Evolutionary conservation across 2,113 vertebrate species (phyloP).

Genomic region (Anhinga anhinga): DNA sequence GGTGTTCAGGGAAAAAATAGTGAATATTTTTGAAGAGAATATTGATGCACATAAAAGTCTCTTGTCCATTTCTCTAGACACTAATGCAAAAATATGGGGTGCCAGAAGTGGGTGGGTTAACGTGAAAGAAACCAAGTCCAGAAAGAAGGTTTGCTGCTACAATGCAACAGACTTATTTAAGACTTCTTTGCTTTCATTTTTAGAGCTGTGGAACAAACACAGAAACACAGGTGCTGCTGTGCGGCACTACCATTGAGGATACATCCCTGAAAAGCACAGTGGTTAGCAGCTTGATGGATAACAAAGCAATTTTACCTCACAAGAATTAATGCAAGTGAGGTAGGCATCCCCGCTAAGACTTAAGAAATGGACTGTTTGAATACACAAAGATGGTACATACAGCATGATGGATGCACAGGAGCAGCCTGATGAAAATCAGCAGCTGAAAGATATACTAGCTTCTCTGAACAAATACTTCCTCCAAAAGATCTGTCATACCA

Average conservation of each 20-base stretch:
- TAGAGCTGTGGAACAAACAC: neutral
- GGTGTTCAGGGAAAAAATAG: neutral
- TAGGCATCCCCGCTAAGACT: neutral
- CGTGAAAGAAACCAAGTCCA: neutral
- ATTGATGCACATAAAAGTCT: neutral
- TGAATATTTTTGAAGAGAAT: neutral
- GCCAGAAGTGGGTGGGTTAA: neutral
- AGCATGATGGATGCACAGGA: neutral
- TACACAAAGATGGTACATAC: neutral
- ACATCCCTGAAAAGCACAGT: neutral
- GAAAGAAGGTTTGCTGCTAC: neutral
- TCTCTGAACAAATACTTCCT: neutral
- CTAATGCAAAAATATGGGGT: neutral
- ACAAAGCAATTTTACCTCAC: neutral
- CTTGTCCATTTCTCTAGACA: neutral
- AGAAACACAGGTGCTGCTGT: neutral
- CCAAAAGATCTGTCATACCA: neutral
- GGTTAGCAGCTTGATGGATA: neutral
- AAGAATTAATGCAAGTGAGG: neutral
- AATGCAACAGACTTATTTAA: neutral
- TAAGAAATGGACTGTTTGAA: neutral
- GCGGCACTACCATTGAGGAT: neutral
- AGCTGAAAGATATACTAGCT: neutral
- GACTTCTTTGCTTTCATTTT: neutral
- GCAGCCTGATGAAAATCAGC: too few species aligned